phyloP scores from a whole-genome alignment of 37 sponge, comb jelly and placozoan genomes.

The Crambe crambe region DNA sequence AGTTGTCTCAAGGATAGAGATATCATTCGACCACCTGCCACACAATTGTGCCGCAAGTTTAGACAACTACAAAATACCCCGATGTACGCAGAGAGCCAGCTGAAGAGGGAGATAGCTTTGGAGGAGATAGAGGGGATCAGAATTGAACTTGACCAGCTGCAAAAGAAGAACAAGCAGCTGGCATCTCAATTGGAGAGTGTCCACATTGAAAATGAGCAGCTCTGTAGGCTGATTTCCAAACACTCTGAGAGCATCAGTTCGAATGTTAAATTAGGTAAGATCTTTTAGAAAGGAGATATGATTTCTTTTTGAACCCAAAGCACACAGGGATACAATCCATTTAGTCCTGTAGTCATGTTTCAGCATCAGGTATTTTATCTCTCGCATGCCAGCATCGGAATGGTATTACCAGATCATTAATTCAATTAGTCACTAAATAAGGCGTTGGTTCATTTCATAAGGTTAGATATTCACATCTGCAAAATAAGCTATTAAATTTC shows the following conservation, averaged over 20 bases:
- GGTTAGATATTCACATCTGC: no score
- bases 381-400: no score
- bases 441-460: no score
- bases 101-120: neutral
- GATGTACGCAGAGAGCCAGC: neutral
- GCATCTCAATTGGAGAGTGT: neutral
- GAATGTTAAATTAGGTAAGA: neutral
- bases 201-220: neutral
- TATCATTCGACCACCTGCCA: neutral
- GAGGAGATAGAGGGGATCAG: neutral
- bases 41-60: neutral
- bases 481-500: no score
- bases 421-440: no score
- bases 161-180: neutral
- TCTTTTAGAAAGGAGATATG: no score
- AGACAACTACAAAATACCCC: slow-evolving; percentile 3
- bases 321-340: no score
- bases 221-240: neutral
- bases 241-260: neutral
- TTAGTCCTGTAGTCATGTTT: no score
- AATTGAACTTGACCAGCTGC: neutral
- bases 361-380: no score
- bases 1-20: slow-evolving; percentile 9
- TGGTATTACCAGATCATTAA: no score
- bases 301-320: no score